Base-by-base conservation (phyloP, 2,888 invertebrate genomes). In the Campoplex capitator region DNA sequence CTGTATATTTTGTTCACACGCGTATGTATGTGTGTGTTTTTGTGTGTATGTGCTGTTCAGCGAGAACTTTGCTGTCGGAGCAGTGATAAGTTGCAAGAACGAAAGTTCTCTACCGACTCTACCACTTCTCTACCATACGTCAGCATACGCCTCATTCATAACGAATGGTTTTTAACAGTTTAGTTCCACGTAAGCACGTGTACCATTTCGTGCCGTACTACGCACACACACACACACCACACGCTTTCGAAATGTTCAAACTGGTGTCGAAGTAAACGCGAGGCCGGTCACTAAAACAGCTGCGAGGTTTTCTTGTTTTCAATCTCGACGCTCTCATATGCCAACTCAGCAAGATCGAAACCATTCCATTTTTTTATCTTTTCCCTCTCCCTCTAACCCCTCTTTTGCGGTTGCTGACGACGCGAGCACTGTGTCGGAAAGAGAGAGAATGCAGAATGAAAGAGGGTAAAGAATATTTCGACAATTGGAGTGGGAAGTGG, bases 141-240 rank as follows among this genome's bases (percentile, higher is more conserved):
- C 78, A 75, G 67, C 86, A 77, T 62, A 80, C 28, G 45, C 18
- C 54, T 54, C 48, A 16, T 62, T 74, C 74, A 18, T 51, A 54
- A 68, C 38, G 3, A 58, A 28, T 58, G 62, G 23, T 16, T 75
- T 83, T 62, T 68, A 70, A 62, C 81, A 68, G 18, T 16, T 68
- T 68, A 68, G 54, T 82, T 90, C 88, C 90, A 90, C 89, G 89
- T 90, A 88, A 88, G 88, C 89, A 88, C 88, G 87, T 88, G 88
- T 85, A 67, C 51, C 32, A 48, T 54, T 32, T 38, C 6, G 38
- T 38, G 28, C 32, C 28, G n/a, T 54, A 73, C 54, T 32, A 38
- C 38, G 38, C 38, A 38, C 38, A 38, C 38, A 38, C 2, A 18
- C 16, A 11, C n/a, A 23, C 35, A 11, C 35, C 18, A 51, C 54